phyloP scores from a whole-genome alignment of 2,888 invertebrate species.

The Drosophila austrosaltans region DNA sequence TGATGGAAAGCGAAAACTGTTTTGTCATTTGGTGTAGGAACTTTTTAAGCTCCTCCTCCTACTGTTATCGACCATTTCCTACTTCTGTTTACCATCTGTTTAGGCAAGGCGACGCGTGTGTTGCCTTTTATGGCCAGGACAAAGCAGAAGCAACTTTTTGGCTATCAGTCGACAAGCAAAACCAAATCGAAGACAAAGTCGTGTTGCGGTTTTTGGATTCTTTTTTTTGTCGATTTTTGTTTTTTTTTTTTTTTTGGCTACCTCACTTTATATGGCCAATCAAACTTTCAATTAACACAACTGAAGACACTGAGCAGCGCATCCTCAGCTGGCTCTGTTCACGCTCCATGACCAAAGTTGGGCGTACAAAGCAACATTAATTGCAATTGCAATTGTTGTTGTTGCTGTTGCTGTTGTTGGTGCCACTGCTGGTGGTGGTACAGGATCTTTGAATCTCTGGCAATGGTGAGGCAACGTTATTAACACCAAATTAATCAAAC shows the following conservation, averaged over 20 bases:
- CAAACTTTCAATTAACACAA: slow-evolving; percentile 77
- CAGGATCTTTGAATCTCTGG: slow-evolving; percentile 43
- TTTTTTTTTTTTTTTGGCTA: slow-evolving; percentile 52
- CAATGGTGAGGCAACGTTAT: slow-evolving; percentile 50
- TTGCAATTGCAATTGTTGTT: slow-evolving; percentile 10
- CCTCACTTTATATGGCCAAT: slow-evolving; percentile 68
- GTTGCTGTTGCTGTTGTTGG: not conserved
- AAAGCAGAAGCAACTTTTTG: slow-evolving; percentile 56
- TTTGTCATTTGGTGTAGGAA: slow-evolving; percentile 19
- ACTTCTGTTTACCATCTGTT: slow-evolving; percentile 40
- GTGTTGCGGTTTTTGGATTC: slow-evolving; percentile 6
- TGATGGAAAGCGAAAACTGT: slow-evolving; percentile 56
- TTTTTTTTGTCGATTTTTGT: not conserved
- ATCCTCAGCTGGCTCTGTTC: slow-evolving; percentile 73
- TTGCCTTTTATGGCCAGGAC: slow-evolving; percentile 64
- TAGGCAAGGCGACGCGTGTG: slow-evolving; percentile 62
- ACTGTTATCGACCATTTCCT: slow-evolving; percentile 21
- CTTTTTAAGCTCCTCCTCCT: slow-evolving; percentile 11
- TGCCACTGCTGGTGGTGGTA: slow-evolving; percentile 8
- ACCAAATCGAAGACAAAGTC: slow-evolving; percentile 63
- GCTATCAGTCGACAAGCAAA: slow-evolving; percentile 76
- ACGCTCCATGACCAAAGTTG: slow-evolving; percentile 74
- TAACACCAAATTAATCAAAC: slow-evolving; percentile 77
- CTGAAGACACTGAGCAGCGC: slow-evolving; percentile 42
- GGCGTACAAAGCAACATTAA: slow-evolving; percentile 19